These are phyloP conservation scores for Acanthococcus lagerstroemiae DNA, from an alignment of 2,888 invertebrate species.

Conservation along the genomic window DNA sequence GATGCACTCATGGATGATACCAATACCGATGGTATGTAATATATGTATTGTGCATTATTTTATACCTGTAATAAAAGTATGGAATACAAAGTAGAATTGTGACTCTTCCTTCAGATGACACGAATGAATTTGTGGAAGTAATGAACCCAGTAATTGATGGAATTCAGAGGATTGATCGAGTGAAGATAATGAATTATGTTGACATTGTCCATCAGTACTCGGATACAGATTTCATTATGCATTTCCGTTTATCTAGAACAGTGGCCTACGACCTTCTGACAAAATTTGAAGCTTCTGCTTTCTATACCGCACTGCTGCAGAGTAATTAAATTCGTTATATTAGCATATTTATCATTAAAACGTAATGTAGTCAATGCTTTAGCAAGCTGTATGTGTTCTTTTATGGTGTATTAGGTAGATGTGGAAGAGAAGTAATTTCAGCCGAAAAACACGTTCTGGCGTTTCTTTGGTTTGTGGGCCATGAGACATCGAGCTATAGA, in stretches of 20 bases:
- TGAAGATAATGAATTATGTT: neutral
- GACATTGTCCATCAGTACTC: neutral
- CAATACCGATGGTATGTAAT: no score
- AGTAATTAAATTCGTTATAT: no score
- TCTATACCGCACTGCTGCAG: neutral
- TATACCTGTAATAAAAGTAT: no score
- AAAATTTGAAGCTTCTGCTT: neutral
- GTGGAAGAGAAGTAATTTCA: neutral
- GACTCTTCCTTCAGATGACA: no score
- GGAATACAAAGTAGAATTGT: no score
- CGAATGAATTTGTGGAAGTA: neutral
- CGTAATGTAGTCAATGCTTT: no score
- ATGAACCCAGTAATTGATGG: neutral
- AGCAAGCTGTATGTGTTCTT: no score
- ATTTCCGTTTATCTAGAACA: neutral
- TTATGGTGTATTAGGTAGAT: neutral
- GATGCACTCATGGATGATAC: no score
- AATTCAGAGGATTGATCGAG: neutral
- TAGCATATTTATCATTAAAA: no score
- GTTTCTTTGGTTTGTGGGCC: conserved; percentile 3
- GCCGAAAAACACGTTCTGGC: neutral
- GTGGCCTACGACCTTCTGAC: neutral
- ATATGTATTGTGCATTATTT: no score
- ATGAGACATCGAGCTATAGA: neutral
- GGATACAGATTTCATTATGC: neutral